These are phyloP conservation scores for Dynastes tityus DNA, from an alignment of 2,888 invertebrate genomes.

Conservation along the genomic window DNA sequence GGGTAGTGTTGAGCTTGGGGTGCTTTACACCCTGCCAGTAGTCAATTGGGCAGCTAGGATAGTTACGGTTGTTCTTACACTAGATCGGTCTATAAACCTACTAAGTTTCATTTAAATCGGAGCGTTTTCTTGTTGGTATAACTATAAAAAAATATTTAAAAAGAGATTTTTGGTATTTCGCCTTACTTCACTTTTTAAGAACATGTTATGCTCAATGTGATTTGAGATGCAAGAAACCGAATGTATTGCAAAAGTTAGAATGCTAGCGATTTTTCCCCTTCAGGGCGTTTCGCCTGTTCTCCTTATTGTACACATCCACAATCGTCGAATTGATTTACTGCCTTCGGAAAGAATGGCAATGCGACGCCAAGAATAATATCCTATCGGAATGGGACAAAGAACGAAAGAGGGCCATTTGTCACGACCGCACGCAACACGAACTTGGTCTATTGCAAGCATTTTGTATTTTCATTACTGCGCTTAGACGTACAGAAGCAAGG, in stretches of 20 bases:
- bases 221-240: not conserved
- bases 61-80: too few relatives aligned
- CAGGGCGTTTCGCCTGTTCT: not conserved
- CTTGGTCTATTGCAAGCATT: conserved; percentile 50
- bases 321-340: conserved; percentile 62
- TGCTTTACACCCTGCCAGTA: too few relatives aligned
- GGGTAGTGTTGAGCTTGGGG: too few relatives aligned
- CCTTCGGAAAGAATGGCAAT: conserved; percentile 58
- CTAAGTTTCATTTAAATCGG: too few relatives aligned
- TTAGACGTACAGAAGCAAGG: conserved; percentile 58
- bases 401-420: conserved; percentile 44
- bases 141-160: too few relatives aligned
- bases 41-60: too few relatives aligned
- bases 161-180: too few relatives aligned
- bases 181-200: too few relatives aligned
- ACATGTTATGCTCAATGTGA: not conserved
- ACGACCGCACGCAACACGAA: conserved; percentile 44
- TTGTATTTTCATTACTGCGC: conserved; percentile 28
- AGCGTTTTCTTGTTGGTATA: too few relatives aligned
- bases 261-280: not conserved
- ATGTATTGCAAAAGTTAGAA: not conserved
- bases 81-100: too few relatives aligned
- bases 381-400: conserved; percentile 52
- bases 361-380: conserved; percentile 60
- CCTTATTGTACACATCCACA: conserved; percentile 29